phyloP scores from a whole-genome alignment of 2,888 invertebrate genomes.

The Melanotus villosus region DNA sequence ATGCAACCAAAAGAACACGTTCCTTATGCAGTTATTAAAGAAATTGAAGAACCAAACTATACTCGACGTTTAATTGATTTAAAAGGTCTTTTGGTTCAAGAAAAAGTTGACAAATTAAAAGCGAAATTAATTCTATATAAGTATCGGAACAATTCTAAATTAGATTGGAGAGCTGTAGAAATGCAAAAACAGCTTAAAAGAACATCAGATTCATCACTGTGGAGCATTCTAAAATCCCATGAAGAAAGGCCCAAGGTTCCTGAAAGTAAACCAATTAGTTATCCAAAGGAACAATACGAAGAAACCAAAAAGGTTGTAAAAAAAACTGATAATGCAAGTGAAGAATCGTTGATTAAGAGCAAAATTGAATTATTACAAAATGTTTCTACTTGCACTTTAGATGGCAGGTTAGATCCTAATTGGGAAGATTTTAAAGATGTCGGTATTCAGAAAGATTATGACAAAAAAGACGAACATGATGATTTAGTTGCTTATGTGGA shows the following conservation, averaged over 20 bases:
- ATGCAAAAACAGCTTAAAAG: conserved; percentile 24
- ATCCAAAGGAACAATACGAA: conserved; percentile 37
- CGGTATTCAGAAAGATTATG: conserved; percentile 28
- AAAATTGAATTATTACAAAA: neutral
- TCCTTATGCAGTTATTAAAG: conserved; percentile 41
- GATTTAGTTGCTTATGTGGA: conserved; percentile 46
- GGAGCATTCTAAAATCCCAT: conserved; percentile 35
- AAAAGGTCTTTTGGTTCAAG: conserved; percentile 37
- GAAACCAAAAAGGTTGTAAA: too few species aligned
- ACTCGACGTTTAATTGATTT: conserved; percentile 37
- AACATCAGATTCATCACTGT: conserved; percentile 34
- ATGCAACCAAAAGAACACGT: conserved; percentile 28
- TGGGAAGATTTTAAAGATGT: conserved; percentile 38
- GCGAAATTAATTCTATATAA: conserved; percentile 30
- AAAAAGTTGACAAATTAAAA: conserved; percentile 25
- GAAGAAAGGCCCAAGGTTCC: conserved; percentile 10
- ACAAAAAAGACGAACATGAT: conserved; percentile 25
- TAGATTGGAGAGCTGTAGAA: conserved; percentile 30
- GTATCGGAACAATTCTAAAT: conserved; percentile 33
- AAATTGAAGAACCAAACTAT: conserved; percentile 39
- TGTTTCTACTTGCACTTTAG: conserved; percentile 33
- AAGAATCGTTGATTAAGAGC: neutral
- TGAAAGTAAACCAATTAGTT: conserved; percentile 39
- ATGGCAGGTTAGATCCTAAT: conserved; percentile 25
- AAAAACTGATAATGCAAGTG: neutral